Base-by-base conservation (phyloP, 2,113 vertebrate species). In the Galbula dea region DNA sequence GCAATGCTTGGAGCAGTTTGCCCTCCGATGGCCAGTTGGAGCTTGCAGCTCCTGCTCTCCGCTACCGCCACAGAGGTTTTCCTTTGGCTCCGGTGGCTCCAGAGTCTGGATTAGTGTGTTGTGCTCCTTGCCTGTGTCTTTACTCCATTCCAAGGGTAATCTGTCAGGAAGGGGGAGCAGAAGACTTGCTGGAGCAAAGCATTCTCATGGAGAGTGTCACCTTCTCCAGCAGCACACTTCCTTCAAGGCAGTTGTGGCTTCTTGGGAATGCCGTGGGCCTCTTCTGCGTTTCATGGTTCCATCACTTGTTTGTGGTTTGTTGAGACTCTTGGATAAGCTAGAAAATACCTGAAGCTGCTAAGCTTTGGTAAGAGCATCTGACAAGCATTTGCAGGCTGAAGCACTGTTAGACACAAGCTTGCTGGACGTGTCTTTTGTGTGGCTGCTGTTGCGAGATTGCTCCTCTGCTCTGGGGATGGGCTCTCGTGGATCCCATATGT, bases 1-100 rank as follows among this genome's bases (percentile, higher is more conserved):
- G 78, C 85, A 95, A 94, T 58, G 79, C 93, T 93, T 80, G 88
- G 92, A 93, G 93, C 96, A 94, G 93, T 93, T 96, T 96, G 96
- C 96, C 93, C 93, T 96, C 96, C 86, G 2, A 94, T 96, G 96
- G 96, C 88, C 92, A 48, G 23, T 36, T 77, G 63, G 72, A 86
- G 67, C 92, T 73, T 94, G 79, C 92, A 93, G 75, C 85, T 89
- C 51, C 77, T 48, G 61, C 71, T 88, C 61, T 71, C 61, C 15
- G 36, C n/a, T 1, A 0, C 84, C 69, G 77, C 73, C 46, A 46
- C 87, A 46, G 65, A 55, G 85, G 10, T 71, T 91, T 80, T 78
- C 36, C 77, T 84, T 91, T 2, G 0, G 48, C 43, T 88, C 58
- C 23, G 24, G 12, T 3, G 6, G 58, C 67, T 69, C 58, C 2